phyloP scores from a whole-genome alignment of 2,888 invertebrate genomes.

The Beris chalybata region DNA sequence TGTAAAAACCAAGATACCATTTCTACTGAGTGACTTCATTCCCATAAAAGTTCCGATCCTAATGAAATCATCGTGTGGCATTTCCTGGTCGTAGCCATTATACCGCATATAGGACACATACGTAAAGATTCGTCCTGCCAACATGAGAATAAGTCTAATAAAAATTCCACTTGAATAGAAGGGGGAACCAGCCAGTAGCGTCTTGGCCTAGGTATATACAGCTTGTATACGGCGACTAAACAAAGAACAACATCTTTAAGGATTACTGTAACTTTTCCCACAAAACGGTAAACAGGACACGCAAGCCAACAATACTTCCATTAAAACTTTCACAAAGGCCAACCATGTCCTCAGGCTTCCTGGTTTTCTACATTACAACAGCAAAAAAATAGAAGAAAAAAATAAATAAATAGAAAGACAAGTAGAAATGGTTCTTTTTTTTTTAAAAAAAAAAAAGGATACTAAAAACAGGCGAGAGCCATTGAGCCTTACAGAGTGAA shows the following conservation, averaged over 20 bases:
- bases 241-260: constrained; percentile 18
- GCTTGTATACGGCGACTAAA: constrained; percentile 2
- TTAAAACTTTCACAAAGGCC: constrained; percentile 35
- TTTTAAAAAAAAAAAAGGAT: background rate
- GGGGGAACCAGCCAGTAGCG: background rate
- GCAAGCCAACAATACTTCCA: constrained; percentile 33
- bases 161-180: constrained; percentile 3
- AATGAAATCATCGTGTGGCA: constrained; percentile 19
- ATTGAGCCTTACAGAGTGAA: constrained; percentile 10
- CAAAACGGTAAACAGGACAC: constrained; percentile 32
- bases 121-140: too few relatives aligned
- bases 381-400: background rate
- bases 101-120: too few relatives aligned
- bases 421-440: background rate
- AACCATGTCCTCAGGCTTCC: constrained; percentile 20
- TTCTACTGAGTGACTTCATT: constrained; percentile 1
- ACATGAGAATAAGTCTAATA: constrained; percentile 2
- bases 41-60: constrained; percentile 15
- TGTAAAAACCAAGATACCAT: constrained; percentile 10
- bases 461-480: constrained; percentile 16
- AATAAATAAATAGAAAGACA: background rate
- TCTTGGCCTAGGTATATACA: background rate
- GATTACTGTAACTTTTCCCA: constrained; percentile 15
- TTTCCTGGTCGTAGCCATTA: background rate
- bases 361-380: constrained; percentile 4